Conservation (phyloP, 2,113 vertebrate species). For the Tragelaphus strepsiceros region DNA sequence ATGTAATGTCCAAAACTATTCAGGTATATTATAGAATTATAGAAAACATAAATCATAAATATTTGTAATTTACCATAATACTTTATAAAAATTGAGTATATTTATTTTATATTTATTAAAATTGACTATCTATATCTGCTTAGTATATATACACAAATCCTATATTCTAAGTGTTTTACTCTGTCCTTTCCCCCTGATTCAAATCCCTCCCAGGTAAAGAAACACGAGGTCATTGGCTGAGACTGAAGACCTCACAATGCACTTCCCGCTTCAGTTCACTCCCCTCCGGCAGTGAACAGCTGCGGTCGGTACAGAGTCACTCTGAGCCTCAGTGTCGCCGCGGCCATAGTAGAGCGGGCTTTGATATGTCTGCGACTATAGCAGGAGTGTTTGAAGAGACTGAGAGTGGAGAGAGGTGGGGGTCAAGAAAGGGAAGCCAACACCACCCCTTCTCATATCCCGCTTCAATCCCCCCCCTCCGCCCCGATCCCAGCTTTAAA, state of each 20-base stretch:
- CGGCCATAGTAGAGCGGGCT: slow-evolving; percentile 65
- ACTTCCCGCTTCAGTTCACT: slow-evolving; percentile 42
- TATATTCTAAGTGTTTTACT: background rate
- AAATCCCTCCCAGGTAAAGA: background rate
- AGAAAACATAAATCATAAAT: background rate
- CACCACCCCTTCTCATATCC: slow-evolving; percentile 54
- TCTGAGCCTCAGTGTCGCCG: slow-evolving; percentile 62
- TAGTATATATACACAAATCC: background rate
- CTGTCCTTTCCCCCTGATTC: background rate
- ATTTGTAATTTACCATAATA: background rate
- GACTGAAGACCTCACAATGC: background rate
- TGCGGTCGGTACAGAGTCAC: slow-evolving; percentile 52
- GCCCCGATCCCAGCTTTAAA: slow-evolving; percentile 59
- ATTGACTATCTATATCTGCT: no score
- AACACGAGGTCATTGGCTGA: background rate
- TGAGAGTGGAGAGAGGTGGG: slow-evolving; percentile 67
- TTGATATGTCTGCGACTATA: slow-evolving; percentile 72
- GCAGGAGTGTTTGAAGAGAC: slow-evolving; percentile 76
- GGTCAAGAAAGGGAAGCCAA: slow-evolving; percentile 69
- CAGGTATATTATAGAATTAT: background rate
- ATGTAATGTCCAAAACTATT: background rate
- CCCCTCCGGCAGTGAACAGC: slow-evolving; percentile 60
- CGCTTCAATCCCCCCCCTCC: slow-evolving; percentile 59
- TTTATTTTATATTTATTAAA: no score
- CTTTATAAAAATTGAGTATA: background rate